Conservation (phyloP, 2,113 vertebrate genomes). For the Lamprologus sp. region DNA sequence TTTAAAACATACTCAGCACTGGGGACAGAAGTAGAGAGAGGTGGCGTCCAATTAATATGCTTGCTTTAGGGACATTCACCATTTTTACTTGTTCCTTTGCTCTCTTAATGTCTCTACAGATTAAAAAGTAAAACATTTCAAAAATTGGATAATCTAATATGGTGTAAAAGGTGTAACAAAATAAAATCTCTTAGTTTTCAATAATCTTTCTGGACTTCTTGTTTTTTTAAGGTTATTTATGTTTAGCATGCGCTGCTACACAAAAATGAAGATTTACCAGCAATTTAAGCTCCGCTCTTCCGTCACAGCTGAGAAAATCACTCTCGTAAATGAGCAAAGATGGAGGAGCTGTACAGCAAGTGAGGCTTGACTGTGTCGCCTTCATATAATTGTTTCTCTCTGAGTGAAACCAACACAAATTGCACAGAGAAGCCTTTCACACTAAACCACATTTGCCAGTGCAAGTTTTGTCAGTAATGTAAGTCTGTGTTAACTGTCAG, state of each 20-base stretch:
- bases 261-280: not conserved
- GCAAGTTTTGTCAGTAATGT: conserved; percentile 18
- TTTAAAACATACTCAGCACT: not conserved
- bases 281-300: not conserved
- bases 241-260: not conserved
- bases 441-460: conserved; percentile 14
- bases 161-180: not conserved
- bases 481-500: not conserved
- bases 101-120: not conserved
- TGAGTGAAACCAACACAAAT: conserved; percentile 8
- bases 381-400: not conserved
- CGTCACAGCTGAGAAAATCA: not conserved
- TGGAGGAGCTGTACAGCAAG: not conserved
- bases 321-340: not conserved
- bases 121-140: not conserved
- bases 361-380: not conserved
- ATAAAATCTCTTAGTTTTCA: not conserved
- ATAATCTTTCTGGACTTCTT: not conserved
- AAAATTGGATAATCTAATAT: not conserved
- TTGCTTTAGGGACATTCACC: not conserved
- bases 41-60: not conserved
- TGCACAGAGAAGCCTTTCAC: conserved; percentile 27
- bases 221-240: not conserved
- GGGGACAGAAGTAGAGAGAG: not conserved
- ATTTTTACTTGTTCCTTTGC: not conserved